These are phyloP conservation scores for Trimorus sp. DNA, from an alignment of 2,888 invertebrate species.

Conservation along the genomic window DNA sequence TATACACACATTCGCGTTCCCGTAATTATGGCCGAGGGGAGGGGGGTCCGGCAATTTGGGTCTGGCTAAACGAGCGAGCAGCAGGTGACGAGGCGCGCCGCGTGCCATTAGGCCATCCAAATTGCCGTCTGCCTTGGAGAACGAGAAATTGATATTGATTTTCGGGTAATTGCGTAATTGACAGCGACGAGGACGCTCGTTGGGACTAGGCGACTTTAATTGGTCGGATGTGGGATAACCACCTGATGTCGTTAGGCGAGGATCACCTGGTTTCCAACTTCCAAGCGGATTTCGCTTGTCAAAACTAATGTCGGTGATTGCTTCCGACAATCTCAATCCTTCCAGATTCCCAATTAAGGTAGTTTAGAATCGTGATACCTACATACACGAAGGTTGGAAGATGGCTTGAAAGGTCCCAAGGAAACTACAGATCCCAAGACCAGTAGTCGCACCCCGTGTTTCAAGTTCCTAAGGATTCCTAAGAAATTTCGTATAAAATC, in stretches of 20 bases:
- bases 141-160: slow-evolving; percentile 55
- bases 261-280: background rate
- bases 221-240: slow-evolving; percentile 40
- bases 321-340: too few species aligned
- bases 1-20: slow-evolving; percentile 33
- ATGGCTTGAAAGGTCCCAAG: too few species aligned
- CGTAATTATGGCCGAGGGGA: slow-evolving; percentile 30
- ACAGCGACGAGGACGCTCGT: slow-evolving; percentile 11
- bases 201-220: slow-evolving; percentile 16
- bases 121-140: slow-evolving; percentile 30
- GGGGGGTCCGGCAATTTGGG: slow-evolving; percentile 30
- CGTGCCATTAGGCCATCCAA: slow-evolving; percentile 45
- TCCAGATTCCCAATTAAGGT: too few species aligned
- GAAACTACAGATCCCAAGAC: too few species aligned
- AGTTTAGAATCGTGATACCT: too few species aligned
- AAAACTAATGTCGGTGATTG: too few species aligned
- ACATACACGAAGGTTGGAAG: too few species aligned
- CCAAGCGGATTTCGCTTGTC: too few species aligned
- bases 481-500: too few species aligned
- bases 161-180: slow-evolving; percentile 46
- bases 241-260: slow-evolving; percentile 26
- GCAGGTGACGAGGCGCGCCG: slow-evolving; percentile 51
- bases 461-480: too few species aligned
- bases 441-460: too few species aligned
- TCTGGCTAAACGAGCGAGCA: slow-evolving; percentile 7